Conservation (phyloP, 2,888 invertebrate genomes). For the Oeneis ivallda region DNA sequence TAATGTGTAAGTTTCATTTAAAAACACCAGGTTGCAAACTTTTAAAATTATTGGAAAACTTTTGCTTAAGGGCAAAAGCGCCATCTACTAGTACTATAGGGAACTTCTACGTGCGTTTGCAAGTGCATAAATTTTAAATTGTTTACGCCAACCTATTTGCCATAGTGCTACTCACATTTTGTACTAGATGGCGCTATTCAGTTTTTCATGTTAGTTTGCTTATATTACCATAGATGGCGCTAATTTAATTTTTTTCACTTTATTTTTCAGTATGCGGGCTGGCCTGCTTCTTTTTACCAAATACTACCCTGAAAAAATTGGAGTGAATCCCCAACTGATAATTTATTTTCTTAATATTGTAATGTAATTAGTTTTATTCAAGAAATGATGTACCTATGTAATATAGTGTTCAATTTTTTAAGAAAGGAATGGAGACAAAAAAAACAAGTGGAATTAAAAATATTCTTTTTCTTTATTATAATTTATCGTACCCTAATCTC, state of each 20-base stretch:
- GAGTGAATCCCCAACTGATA: constrained; percentile 47
- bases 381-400: too few relatives aligned
- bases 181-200: not conserved
- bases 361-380: too few relatives aligned
- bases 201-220: not conserved
- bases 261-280: constrained; percentile 61
- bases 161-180: not conserved
- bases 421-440: constrained; percentile 30
- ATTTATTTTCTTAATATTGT: not conserved
- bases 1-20: constrained; percentile 74
- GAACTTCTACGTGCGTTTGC: not conserved
- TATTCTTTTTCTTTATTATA: constrained; percentile 78
- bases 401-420: constrained; percentile 20
- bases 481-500: constrained; percentile 73
- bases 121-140: not conserved
- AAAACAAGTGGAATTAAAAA: constrained; percentile 55
- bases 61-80: too few relatives aligned
- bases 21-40: too few relatives aligned
- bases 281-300: constrained; percentile 66
- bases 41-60: too few relatives aligned
- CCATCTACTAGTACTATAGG: not conserved
- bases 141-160: not conserved
- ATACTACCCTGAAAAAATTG: constrained; percentile 72
- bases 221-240: constrained; percentile 30
- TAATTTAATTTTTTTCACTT: constrained; percentile 47